Base-by-base conservation (phyloP, 1,140 invertebrate genomes). In the Caerostris darwini region DNA sequence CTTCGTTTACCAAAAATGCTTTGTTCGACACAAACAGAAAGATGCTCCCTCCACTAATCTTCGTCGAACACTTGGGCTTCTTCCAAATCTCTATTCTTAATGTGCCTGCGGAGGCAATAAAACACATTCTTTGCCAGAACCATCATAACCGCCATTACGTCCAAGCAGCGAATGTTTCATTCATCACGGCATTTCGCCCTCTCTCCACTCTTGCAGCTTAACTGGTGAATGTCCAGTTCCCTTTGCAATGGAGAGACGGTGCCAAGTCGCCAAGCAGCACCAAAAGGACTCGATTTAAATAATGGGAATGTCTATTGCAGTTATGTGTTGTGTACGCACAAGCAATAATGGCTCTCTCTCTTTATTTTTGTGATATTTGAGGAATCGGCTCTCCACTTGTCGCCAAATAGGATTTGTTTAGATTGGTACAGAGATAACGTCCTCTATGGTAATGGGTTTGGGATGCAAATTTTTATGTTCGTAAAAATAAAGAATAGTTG, bases 1-100 rank as follows among this genome's bases (percentile, higher is more conserved):
- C 12, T 77, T 77, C 69, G 50, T 77, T 19, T 8, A 53, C 19
- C 19, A 8, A 8, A n/a, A 53, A 3, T 8, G 8, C 8, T 77
- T 77, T 50, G 71, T 77, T 50, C 50, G 3, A 10, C 34, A 3
- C 34, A 53, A 34, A 17, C 61, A 17, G 12, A 67, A 17, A n/a
- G n/a, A 67, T 67, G 61, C 17, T n/a, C 5, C 14, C 6, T 67
- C 10, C 3, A 50, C 71, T 77, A 77, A 77, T 77, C 71, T 77
- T 77, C 8, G 2, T 53, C 71, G 10, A 57, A 85, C 58, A 50
- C 14, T 85, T 85, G 83, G 83, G 56, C 5, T 14, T 5, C 19
- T 34, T 85, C 83, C 83, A 85, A 85, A 85, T 85, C 57, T 85
- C 34, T 85, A 85, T 85, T n/a, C 83, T 85, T 59, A 85, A 85